Percentiles rank a stretch among this genome's conserved stretches.
These are phyloP conservation scores for Halcyon malimbica DNA, from an alignment of 2,113 vertebrate species.

Conservation along the genomic window DNA sequence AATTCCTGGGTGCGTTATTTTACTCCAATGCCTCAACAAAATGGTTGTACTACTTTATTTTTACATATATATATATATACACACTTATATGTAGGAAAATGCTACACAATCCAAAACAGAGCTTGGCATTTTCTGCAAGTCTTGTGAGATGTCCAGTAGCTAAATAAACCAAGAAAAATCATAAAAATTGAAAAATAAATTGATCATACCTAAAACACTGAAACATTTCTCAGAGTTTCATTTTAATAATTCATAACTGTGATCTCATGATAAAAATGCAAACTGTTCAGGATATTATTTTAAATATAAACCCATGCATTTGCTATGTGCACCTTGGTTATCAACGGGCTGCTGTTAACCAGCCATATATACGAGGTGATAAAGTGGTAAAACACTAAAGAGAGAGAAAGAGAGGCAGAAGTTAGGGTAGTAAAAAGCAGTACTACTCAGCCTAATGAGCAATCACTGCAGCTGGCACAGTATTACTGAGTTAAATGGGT, in stretches of 20 bases:
- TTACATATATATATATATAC: neutral
- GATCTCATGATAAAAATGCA: neutral
- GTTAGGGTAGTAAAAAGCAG: neutral
- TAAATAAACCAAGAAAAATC: neutral
- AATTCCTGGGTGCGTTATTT: neutral
- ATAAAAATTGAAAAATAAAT: neutral
- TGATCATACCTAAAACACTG: neutral
- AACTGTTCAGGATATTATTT: neutral
- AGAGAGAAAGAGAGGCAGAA: neutral
- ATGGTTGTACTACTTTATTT: neutral
- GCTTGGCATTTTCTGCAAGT: neutral
- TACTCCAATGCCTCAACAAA: neutral
- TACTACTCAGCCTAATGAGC: neutral
- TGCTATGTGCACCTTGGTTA: neutral
- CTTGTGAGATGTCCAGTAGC: neutral
- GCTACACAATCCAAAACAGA: neutral
- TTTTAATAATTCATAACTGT: neutral
- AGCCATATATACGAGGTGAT: neutral
- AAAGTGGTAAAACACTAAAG: neutral
- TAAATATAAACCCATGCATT: neutral
- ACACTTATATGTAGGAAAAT: neutral
- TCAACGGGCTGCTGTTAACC: neutral
- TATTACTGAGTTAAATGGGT: neutral
- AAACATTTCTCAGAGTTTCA: neutral
- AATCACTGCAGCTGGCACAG: neutral